These are phyloP conservation scores for Megaceryle alcyon DNA, from an alignment of 2,797 vertebrate genomes.

Conservation along the genomic window DNA sequence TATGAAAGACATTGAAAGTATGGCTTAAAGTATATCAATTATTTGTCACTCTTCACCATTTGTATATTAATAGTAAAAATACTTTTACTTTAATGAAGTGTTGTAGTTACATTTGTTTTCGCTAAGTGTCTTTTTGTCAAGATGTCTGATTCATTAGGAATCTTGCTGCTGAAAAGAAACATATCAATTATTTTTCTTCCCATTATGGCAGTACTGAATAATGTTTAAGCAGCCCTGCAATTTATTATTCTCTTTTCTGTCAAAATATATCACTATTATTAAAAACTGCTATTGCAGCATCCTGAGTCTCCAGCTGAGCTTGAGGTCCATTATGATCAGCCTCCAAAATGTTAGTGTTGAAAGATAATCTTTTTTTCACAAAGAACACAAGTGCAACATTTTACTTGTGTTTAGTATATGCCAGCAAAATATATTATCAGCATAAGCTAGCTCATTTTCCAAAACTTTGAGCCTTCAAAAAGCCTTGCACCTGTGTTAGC, in stretches of 20 bases:
- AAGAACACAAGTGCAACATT: neutral
- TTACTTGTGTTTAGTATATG: neutral
- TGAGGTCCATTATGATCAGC: neutral
- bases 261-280: conserved; percentile 12
- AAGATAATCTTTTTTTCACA: neutral
- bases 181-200: neutral
- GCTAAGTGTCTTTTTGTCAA: conserved; percentile 24
- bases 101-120: conserved; percentile 74
- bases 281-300: neutral
- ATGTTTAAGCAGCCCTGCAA: neutral
- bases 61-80: conserved; percentile 87
- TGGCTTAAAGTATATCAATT: conserved; percentile 82
- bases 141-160: neutral
- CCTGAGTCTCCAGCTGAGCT: neutral
- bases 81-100: conserved; percentile 83
- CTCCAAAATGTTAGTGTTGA: neutral
- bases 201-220: neutral
- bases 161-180: neutral
- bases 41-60: conserved; percentile 84
- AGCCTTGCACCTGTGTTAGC: neutral
- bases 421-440: neutral
- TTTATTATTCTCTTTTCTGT: conserved; percentile 30
- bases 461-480: neutral
- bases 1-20: conserved; percentile 84
- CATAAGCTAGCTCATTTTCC: neutral